Conservation (phyloP, 2,888 invertebrate genomes). For the Rhabditoides inermis region DNA sequence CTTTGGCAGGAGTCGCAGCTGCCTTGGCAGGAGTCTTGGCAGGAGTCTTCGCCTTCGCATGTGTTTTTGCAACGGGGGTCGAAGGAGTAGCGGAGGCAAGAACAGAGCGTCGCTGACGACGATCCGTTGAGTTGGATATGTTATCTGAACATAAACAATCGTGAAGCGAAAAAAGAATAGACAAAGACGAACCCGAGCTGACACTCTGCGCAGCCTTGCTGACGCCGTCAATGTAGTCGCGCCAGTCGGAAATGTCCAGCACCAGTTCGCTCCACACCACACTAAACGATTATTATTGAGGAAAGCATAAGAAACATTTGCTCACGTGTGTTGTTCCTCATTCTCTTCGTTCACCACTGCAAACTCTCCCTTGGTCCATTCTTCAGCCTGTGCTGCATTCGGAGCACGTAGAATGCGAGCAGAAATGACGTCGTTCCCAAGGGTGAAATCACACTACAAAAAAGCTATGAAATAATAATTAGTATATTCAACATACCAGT, state of each 20-base stretch:
- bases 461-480: neutral
- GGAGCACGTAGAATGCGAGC: slow-evolving; percentile 17
- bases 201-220: slow-evolving; percentile 16
- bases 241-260: slow-evolving; percentile 26
- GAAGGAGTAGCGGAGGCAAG: too few species aligned
- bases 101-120: too few species aligned
- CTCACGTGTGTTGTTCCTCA: too few species aligned
- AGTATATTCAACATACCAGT: slow-evolving; percentile 1
- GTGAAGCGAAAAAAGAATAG: neutral
- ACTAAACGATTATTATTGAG: slow-evolving; percentile 7
- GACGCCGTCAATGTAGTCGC: slow-evolving; percentile 24
- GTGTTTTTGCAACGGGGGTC: too few species aligned
- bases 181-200: slow-evolving; percentile 7
- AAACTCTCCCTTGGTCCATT: slow-evolving; percentile 35
- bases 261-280: slow-evolving; percentile 19
- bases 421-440: too few species aligned
- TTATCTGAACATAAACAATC: too few species aligned
- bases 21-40: neutral
- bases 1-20: neutral
- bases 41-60: neutral
- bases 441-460: too few species aligned
- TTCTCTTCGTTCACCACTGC: slow-evolving; percentile 18
- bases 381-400: slow-evolving; percentile 22
- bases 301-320: neutral
- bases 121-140: too few species aligned